Evolutionary conservation across 1,140 invertebrate species (phyloP).

Genomic region (Cephus cinctus): DNA sequence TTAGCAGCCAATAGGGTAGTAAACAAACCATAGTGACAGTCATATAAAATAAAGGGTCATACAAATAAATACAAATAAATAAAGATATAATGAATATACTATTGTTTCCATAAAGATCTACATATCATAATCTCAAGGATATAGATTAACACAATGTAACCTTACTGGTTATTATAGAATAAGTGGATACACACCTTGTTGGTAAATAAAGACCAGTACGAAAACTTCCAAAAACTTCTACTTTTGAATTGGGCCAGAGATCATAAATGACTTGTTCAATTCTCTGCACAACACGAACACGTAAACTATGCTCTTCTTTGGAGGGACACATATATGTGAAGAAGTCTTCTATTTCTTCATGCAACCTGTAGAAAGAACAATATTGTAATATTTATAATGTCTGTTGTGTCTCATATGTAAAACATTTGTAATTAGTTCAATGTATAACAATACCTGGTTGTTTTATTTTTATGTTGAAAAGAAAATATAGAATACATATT

Average conservation of each 20-base stretch:
- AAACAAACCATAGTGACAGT: no score
- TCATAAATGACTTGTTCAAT: conserved; percentile 84
- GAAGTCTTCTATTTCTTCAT: conserved; percentile 97
- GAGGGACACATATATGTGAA: conserved; percentile 92
- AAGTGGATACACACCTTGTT: conserved; percentile 64
- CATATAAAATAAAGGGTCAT: no score
- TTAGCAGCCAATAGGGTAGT: no score
- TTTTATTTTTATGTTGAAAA: neutral
- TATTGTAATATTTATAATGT: neutral
- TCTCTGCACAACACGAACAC: conserved; percentile 81
- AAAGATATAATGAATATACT: conserved; percentile 1
- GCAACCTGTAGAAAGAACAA: conserved; percentile 65
- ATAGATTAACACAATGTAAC: no score
- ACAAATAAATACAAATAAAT: neutral
- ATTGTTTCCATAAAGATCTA: no score
- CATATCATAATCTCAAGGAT: no score
- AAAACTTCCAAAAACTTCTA: conserved; percentile 96
- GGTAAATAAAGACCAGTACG: conserved; percentile 93
- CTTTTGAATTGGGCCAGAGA: conserved; percentile 87
- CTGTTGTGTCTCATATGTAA: neutral
- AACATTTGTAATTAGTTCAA: conserved; percentile 6
- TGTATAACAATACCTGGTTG: no score
- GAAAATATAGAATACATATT: conserved; percentile 8
- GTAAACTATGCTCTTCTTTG: conserved; percentile 82
- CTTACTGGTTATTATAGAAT: neutral